These are phyloP conservation scores for Ophion ventricosus DNA, from an alignment of 2,888 invertebrate genomes.

Conservation along the genomic window DNA sequence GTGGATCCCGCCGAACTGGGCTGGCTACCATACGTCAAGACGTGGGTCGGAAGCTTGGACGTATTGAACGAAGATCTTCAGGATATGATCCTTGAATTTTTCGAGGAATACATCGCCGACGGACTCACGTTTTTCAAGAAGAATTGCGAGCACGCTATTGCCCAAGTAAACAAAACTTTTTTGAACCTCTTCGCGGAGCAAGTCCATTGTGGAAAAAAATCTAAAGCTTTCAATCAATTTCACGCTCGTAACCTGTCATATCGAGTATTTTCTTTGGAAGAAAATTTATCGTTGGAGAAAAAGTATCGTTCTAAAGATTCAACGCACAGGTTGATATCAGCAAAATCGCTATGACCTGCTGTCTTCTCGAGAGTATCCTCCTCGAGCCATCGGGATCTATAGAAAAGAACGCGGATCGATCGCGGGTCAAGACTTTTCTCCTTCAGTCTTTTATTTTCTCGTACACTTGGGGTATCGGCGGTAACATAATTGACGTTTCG, in stretches of 20 bases:
- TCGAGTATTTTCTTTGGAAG: too few species aligned
- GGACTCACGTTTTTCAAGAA: constrained; percentile 88
- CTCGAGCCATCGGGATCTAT: constrained; percentile 86
- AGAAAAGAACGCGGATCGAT: constrained; percentile 86
- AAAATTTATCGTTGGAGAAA: too few species aligned
- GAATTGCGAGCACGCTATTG: constrained; percentile 89
- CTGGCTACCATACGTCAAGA: constrained; percentile 91
- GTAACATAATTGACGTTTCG: constrained; percentile 90
- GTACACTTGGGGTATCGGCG: constrained; percentile 94
- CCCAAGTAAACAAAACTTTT: constrained; percentile 86
- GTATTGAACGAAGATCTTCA: constrained; percentile 86
- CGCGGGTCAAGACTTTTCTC: constrained; percentile 86
- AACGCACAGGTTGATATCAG: constrained; percentile 89
- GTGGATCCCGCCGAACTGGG: constrained; percentile 93
- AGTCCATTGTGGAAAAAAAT: too few species aligned
- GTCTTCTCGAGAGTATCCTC: constrained; percentile 89
- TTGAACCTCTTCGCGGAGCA: too few species aligned
- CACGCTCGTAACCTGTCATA: too few species aligned
- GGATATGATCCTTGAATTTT: constrained; percentile 88
- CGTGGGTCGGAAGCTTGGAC: constrained; percentile 88
- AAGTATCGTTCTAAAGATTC: background rate
- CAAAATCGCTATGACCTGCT: constrained; percentile 91
- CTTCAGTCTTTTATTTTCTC: constrained; percentile 92
- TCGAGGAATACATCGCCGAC: constrained; percentile 87
- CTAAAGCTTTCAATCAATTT: too few species aligned